Evolutionary conservation across 2,797 vertebrate genomes (phyloP), one percentile per base, ranked within the genome.

Genomic region (Podargus strigoides): DNA sequence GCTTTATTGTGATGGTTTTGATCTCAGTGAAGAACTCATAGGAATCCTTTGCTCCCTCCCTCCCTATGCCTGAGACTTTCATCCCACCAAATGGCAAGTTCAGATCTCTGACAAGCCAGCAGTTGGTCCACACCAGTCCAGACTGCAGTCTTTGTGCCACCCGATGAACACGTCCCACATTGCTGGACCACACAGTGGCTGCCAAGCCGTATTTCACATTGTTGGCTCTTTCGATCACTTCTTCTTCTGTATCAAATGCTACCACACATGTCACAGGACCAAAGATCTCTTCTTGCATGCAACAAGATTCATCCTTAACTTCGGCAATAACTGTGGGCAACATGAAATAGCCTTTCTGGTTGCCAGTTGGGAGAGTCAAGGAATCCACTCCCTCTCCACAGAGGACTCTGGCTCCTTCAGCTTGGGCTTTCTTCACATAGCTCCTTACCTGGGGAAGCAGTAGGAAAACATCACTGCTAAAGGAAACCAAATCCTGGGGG

Each of bases 231-330:
- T 95, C 52, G 14, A 99, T 98, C 27, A 98, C 99, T 96, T 99
- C 99, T 12, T 99, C 98, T 97, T 99, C 99, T 0, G 97, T 98
- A 92, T 99, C 98, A 66, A 99, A 99, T 32, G 98, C 97, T 79
- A 98, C 98, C 53, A 99, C 91, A 52, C 99, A 99, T 4, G 98
- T 98, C 95, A 99, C 98, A 1, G 99, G 99, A 39, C 99, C 99
- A 55, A 99, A 99, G 94, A 99, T 99, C 98, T 99, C 99, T 92
- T 99, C 99, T 97, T 99, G 99, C 98, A 99, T 99, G 94, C 99
- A 98, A 22, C 97, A 95, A 41, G 99, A 99, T 50, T 97, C 96
- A 82, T 99, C 98, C 5, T 97, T 93, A 18, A 99, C 56, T 75
- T 98, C 98, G 1, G 98, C 95, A 95, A 99, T 98, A 87, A 99